phyloP scores from a whole-genome alignment of 2,113 vertebrate genomes.

The Myotis davidii region DNA sequence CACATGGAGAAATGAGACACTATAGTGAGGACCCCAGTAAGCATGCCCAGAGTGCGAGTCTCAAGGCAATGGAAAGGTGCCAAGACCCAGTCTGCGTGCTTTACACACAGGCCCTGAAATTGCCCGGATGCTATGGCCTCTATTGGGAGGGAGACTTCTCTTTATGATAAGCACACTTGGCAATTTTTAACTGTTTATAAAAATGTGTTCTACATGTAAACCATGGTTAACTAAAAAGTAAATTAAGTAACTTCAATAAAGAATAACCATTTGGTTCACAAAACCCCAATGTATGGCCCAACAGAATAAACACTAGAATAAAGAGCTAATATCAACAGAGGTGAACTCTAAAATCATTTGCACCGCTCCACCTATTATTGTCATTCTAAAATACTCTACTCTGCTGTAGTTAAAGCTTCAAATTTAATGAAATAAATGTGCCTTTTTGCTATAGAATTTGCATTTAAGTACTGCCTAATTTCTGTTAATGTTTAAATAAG shows the following conservation, averaged over 20 bases:
- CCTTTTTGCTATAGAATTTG: background rate
- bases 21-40: background rate
- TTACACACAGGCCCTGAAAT: background rate
- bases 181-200: background rate
- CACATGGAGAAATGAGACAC: background rate
- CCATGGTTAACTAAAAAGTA: background rate
- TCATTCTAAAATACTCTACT: background rate
- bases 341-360: background rate
- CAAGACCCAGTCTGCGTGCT: background rate
- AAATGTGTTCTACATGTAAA: background rate
- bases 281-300: background rate
- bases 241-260: background rate
- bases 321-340: background rate
- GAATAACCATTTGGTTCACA: background rate
- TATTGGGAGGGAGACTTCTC: background rate
- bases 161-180: background rate
- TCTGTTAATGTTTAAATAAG: background rate
- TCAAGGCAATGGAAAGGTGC: background rate
- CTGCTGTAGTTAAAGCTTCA: background rate
- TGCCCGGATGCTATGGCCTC: background rate
- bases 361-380: background rate
- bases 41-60: background rate
- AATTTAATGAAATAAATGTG: background rate
- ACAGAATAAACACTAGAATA: background rate
- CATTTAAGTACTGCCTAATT: background rate